Conservation (phyloP, 2,888 invertebrate species). For the Athrips mouffetella region DNA sequence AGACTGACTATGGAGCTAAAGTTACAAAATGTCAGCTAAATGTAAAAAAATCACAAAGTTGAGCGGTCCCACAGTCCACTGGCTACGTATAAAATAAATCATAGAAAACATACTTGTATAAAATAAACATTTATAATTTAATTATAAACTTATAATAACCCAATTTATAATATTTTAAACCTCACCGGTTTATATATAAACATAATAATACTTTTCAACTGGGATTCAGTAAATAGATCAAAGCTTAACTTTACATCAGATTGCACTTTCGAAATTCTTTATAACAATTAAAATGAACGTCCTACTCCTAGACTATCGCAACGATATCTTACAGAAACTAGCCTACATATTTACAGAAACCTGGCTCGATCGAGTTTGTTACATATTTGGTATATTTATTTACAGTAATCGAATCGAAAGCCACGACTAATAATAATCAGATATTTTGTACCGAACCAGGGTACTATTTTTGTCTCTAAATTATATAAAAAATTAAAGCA, state of each 20-base stretch:
- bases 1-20: slow-evolving; percentile 10
- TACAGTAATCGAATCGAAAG: slow-evolving; percentile 64
- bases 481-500: slow-evolving; percentile 65
- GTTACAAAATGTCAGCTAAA: slow-evolving; percentile 33
- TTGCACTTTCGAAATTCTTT: slow-evolving; percentile 70
- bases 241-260: slow-evolving; percentile 72
- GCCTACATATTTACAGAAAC: slow-evolving; percentile 62
- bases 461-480: slow-evolving; percentile 48
- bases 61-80: slow-evolving; percentile 59
- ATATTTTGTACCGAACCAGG: slow-evolving; percentile 67
- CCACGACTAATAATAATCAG: slow-evolving; percentile 66
- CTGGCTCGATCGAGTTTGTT: slow-evolving; percentile 47
- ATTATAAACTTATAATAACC: slow-evolving; percentile 73
- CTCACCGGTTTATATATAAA: slow-evolving; percentile 74
- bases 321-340: slow-evolving; percentile 58
- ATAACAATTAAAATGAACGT: slow-evolving; percentile 63
- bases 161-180: slow-evolving; percentile 74
- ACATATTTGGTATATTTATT: slow-evolving; percentile 76
- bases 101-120: slow-evolving; percentile 68
- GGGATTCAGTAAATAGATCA: slow-evolving; percentile 58
- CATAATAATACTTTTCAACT: slow-evolving; percentile 78
- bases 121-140: slow-evolving; percentile 75
- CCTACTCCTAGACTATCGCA: slow-evolving; percentile 47
- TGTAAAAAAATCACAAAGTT: slow-evolving; percentile 50
- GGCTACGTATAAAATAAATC: slow-evolving; percentile 53